phyloP scores from a whole-genome alignment of 2,888 invertebrate species.

The Idaea aversata region DNA sequence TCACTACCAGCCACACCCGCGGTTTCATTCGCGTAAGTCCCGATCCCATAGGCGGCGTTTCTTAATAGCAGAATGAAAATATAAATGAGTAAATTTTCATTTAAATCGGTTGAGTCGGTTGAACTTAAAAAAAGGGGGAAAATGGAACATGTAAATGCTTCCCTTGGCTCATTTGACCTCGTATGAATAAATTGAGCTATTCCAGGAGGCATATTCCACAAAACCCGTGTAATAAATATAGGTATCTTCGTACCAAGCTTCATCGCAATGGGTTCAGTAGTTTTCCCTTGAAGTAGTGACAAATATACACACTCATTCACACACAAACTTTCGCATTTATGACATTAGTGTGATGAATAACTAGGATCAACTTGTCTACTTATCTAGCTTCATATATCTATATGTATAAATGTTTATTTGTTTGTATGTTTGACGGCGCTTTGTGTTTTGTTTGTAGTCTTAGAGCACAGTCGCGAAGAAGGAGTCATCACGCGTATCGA shows the following conservation, averaged over 20 bases:
- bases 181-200: too few relatives aligned
- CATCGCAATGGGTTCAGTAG: background rate
- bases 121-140: too few relatives aligned
- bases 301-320: background rate
- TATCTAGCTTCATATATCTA: background rate
- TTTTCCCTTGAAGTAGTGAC: background rate
- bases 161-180: too few relatives aligned
- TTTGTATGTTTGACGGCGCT: conserved; percentile 77
- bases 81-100: background rate
- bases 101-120: too few relatives aligned
- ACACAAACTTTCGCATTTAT: conserved; percentile 9
- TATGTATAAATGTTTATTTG: conserved; percentile 41
- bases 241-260: background rate
- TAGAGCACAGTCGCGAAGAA: conserved; percentile 81
- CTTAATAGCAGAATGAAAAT: background rate
- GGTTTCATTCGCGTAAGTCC: background rate
- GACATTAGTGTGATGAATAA: background rate
- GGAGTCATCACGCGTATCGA: conserved; percentile 80
- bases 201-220: too few relatives aligned
- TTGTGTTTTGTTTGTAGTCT: conserved; percentile 79
- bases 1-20: background rate
- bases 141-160: too few relatives aligned
- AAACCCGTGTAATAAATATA: background rate
- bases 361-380: background rate
- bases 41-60: background rate